A percentile compares a stretch with the other conserved stretches of the same genome.
Conservation (phyloP, 2,888 invertebrate genomes). For the Gastracanthus pulcherrimus region DNA sequence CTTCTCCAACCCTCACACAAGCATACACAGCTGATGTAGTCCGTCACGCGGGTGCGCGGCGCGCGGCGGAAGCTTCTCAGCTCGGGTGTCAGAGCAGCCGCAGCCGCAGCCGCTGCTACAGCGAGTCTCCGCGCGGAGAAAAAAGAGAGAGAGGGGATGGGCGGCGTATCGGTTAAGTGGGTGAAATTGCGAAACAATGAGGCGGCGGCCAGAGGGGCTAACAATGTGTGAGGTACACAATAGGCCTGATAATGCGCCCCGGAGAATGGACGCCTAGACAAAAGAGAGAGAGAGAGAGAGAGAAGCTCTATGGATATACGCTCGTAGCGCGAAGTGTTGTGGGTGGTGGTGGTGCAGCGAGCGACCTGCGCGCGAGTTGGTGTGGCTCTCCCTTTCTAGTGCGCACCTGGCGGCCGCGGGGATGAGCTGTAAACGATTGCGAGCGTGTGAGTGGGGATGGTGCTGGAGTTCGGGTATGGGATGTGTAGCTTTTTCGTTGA, state of each 20-base stretch:
- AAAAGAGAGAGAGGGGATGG: slow-evolving; percentile 59
- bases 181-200: slow-evolving; percentile 78
- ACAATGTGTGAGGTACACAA: slow-evolving; percentile 77
- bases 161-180: slow-evolving; percentile 76
- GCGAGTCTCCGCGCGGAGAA: slow-evolving; percentile 51
- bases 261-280: slow-evolving; percentile 77
- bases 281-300: slow-evolving; percentile 68
- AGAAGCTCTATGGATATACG: not conserved
- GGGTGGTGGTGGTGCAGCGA: not conserved
- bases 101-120: not conserved
- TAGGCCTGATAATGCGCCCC: slow-evolving; percentile 77
- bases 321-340: not conserved
- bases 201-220: slow-evolving; percentile 70
- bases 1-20: not conserved
- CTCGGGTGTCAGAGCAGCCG: not conserved
- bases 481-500: no score
- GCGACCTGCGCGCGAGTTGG: not conserved
- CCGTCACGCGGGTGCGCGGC: no score
- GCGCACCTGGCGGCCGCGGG: not conserved
- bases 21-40: not conserved
- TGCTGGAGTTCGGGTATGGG: no score
- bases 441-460: no score
- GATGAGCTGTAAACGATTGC: slow-evolving; percentile 14
- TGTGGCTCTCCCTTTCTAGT: not conserved
- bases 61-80: no score